Conservation (phyloP, 2,113 vertebrate species). For the Serilophus lunatus region DNA sequence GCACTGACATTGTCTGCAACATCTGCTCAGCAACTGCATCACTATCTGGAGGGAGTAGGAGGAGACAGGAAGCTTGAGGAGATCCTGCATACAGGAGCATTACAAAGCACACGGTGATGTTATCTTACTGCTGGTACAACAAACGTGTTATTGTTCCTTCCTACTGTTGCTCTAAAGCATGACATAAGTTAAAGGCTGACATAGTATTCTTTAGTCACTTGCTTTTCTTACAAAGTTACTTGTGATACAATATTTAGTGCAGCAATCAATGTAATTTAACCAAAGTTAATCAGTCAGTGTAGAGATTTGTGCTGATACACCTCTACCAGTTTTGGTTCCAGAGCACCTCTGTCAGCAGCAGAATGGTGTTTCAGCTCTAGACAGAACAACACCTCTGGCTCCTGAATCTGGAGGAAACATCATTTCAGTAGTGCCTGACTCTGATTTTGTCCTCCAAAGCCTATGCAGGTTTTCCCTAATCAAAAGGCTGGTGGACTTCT, state of each 20-base stretch:
- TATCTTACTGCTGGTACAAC: neutral
- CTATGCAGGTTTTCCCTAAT: neutral
- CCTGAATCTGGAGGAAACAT: neutral
- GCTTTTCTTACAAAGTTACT: neutral
- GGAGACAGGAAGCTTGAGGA: neutral
- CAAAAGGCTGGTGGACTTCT: neutral
- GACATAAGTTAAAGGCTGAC: neutral
- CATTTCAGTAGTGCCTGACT: neutral
- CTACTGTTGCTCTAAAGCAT: neutral
- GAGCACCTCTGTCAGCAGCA: neutral
- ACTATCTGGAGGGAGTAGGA: neutral
- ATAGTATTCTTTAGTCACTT: neutral
- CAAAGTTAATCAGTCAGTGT: neutral
- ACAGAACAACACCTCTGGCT: neutral
- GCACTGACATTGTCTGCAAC: neutral
- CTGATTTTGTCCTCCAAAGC: neutral
- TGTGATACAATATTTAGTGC: neutral
- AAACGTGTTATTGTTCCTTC: neutral
- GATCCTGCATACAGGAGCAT: neutral
- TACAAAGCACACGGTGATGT: neutral
- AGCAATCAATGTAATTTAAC: neutral
- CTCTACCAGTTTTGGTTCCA: neutral
- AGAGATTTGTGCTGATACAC: neutral
- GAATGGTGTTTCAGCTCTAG: rapidly evolving
- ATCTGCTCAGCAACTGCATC: neutral